Evolutionary conservation across 2,888 invertebrate species (phyloP), one percentile per base, ranked within the genome.

Genomic region (Argyresthia goedartella): DNA sequence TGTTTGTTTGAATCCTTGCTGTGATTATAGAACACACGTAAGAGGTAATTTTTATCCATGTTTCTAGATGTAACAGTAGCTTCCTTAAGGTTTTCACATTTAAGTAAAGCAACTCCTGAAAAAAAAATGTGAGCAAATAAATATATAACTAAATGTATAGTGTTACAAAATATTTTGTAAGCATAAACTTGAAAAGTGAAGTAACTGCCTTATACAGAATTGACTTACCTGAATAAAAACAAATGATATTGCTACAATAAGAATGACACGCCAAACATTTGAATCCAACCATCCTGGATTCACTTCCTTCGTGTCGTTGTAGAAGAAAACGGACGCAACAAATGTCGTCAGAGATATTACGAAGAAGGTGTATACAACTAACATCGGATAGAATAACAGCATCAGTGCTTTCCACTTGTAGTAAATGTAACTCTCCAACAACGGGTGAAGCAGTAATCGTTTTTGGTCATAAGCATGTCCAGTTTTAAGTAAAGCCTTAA

Each of bases 341-440:
- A 88, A 86, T 13, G 76, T 67, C 0, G 89, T 88, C 43, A 89
- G 63, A 0, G 88, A 82, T 4, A 74, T 55, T 1, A 89, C 79
- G 59, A 89, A 89, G 8, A 88, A 53, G 0, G 77, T 70, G 57
- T 89, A 89, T 7, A 88, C 64, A 7, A 75, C 68, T 53, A 89
- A 77, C 8, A 88, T 85, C 1, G 77, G 72, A 54, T 87, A 88
- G 63, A 89, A 89, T 61, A 89, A 88, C 39, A 82, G 80, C 44
- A 87, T 62, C n/a, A 89, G 62, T 4, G 85, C 88, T 52, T 80
- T 82, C 89, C 89, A 90, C 69, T 89, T 89, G 1, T 89, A 63
- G 55, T 76, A 84, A 0, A 90, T 64, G 59, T 89, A 89, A 56
- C 88, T 89, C 63, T 89, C 88, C 1, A 89, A 73, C 45, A 89